Percentiles rank a stretch among this genome's conserved stretches.
These are phyloP conservation scores for Xanthia icteritia DNA, from an alignment of 2,888 invertebrate genomes.

Conservation along the genomic window DNA sequence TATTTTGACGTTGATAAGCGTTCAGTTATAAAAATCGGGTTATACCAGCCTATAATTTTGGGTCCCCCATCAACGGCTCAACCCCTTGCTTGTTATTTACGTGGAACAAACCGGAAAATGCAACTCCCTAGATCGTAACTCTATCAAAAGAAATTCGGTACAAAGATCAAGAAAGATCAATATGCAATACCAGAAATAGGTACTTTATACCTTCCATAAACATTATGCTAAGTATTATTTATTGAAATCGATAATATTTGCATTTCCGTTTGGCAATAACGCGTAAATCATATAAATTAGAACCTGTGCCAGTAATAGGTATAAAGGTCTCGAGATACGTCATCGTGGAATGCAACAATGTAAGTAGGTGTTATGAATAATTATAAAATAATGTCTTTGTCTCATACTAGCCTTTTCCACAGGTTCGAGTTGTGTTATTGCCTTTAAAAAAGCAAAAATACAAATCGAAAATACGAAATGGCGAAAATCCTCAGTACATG, in stretches of 20 bases:
- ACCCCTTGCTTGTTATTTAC: neutral
- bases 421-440: constrained; percentile 96
- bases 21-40: too few relatives aligned
- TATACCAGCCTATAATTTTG: neutral
- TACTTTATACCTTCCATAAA: constrained; percentile 9
- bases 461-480: constrained; percentile 97
- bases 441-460: constrained; percentile 98
- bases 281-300: constrained; percentile 25
- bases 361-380: constrained; percentile 7
- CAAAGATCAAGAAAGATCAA: constrained; percentile 2
- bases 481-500: constrained; percentile 97
- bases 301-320: neutral
- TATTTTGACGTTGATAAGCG: too few relatives aligned
- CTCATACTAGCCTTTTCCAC: constrained; percentile 60
- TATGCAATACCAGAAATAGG: constrained; percentile 5
- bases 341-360: constrained; percentile 15
- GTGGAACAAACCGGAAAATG: neutral
- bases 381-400: constrained; percentile 11
- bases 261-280: constrained; percentile 22
- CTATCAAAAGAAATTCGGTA: neutral
- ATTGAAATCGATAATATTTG: constrained; percentile 29
- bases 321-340: neutral
- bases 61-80: neutral
- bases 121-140: neutral
- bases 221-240: constrained; percentile 21